Percentiles rank a stretch among this genome's conserved stretches.
phyloP scores from a whole-genome alignment of 2,797 vertebrate genomes.

The Cossypha dichroa region DNA sequence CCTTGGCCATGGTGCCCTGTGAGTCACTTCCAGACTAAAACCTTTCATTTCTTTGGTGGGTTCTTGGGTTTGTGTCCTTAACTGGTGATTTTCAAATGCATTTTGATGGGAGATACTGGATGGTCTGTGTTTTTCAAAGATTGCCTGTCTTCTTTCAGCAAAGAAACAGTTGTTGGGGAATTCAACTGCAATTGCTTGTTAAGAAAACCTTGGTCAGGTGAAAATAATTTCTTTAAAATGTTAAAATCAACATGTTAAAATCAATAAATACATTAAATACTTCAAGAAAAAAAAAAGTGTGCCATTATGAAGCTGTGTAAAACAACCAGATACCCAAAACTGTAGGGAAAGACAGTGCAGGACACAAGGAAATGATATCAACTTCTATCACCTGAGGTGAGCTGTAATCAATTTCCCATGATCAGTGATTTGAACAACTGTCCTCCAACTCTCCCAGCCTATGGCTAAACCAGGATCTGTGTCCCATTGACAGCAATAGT shows the following conservation, averaged over 20 bases:
- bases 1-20: fast-evolving
- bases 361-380: background rate
- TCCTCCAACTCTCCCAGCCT: background rate
- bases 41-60: background rate
- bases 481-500: background rate
- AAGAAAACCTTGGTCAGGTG: background rate
- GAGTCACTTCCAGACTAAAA: background rate
- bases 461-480: background rate
- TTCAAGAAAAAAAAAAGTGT: background rate
- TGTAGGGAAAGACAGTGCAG: background rate
- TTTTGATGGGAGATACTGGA: background rate
- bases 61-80: background rate
- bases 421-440: background rate
- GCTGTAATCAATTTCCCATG: background rate
- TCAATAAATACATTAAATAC: background rate
- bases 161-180: background rate
- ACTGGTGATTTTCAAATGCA: background rate
- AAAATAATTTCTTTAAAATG: background rate
- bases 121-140: background rate
- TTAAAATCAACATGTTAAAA: background rate
- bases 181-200: background rate
- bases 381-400: background rate
- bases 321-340: background rate
- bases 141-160: background rate
- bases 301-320: background rate